Conservation (phyloP, 2,888 invertebrate genomes). For the Drosophila peninsularis region DNA sequence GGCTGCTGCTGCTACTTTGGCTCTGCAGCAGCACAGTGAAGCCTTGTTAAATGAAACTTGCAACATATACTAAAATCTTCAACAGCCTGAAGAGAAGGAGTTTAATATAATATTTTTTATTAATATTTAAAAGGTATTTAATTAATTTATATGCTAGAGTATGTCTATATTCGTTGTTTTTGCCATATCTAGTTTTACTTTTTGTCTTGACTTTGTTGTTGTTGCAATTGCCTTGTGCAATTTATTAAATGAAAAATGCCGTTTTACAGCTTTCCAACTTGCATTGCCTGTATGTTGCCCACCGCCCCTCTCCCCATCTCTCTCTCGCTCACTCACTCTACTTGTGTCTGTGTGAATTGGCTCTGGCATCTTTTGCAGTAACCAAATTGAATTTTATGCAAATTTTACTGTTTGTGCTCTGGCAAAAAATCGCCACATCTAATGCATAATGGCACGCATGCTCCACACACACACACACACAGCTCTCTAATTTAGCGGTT, state of each 20-base stretch:
- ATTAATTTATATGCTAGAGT: not conserved
- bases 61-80: not conserved
- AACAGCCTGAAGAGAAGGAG: too few relatives aligned
- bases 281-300: conserved; percentile 48
- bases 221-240: conserved; percentile 74
- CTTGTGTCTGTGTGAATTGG: conserved; percentile 29
- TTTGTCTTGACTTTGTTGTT: conserved; percentile 50
- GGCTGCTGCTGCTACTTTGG: conserved; percentile 53
- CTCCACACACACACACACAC: conserved; percentile 23
- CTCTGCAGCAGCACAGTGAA: conserved; percentile 68
- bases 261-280: conserved; percentile 82
- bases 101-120: too few relatives aligned
- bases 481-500: conserved; percentile 40
- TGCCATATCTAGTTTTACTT: conserved; percentile 30
- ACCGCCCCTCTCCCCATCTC: not conserved
- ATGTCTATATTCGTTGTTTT: conserved; percentile 31
- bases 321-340: not conserved
- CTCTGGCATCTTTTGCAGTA: conserved; percentile 67
- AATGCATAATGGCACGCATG: conserved; percentile 73
- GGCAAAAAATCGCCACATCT: conserved; percentile 74
- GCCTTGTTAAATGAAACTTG: conserved; percentile 22
- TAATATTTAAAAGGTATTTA: not conserved
- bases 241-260: conserved; percentile 81
- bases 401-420: conserved; percentile 70
- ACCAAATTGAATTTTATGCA: conserved; percentile 80